Base-by-base conservation (phyloP, 37 sponge, comb jelly and placozoan genomes). In the Agelas oroides region DNA sequence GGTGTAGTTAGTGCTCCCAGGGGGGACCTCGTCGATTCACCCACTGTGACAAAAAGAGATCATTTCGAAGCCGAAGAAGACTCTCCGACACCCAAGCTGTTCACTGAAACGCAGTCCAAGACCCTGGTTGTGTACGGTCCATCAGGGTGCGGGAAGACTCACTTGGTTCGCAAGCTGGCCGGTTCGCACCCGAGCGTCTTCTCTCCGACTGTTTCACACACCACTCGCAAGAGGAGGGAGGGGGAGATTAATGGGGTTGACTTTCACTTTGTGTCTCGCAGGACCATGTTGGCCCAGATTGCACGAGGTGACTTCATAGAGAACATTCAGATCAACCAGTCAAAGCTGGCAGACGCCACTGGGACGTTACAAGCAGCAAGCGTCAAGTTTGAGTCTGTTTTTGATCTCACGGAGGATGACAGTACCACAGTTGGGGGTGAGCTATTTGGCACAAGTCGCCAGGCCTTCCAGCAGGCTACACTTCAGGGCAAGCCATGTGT, bases 191-290 rank as follows among this genome's bases (percentile, higher is more conserved):
- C 95, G 2, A 36, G 86, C 55, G 23, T 75, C 6, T 95, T 92
- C 65, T 57, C 82, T 18, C 76, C 63, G 30, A 87, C 86, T 0
- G 69, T 95, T 14, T 64, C 89, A 5, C 91, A 90, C 66, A 96
- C 97, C 0, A 89, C 94, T 15, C 61, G 97, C 54, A 61, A 68
- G 59, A 77, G 71, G n/a, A 64, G 76, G 17, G 56, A 70, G 21
- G 37, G 67, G 36, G 97, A 96, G 57, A 30, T 78, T 17, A 63
- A 84, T 61, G 97, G 92, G 8, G 27, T 79, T 13, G 97, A 96
- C 25, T 91, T 86, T 76, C 79, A 88, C 73, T 96, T 91, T 63
- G 59, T 93, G 1, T 68, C 84, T 13, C 80, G 68, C 18, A 73
- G 57, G 25, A 76, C 81, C 27, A 85, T 90, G 60, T 60, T 60